Base-by-base conservation (phyloP, 1,140 invertebrate species). In the Acromyrmex heyeri region DNA sequence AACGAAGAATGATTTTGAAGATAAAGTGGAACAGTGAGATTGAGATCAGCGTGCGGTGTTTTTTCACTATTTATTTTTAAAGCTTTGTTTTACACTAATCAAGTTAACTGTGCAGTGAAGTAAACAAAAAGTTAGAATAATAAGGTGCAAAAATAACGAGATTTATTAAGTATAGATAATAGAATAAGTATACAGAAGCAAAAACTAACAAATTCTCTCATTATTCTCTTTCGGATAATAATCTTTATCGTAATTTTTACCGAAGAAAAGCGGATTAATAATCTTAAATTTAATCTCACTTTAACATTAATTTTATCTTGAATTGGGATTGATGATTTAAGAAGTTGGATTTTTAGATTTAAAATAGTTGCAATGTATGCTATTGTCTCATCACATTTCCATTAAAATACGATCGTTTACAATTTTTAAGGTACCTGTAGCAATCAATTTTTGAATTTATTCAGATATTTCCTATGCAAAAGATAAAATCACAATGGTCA, bases 401-500 rank as follows among this genome's bases (percentile, higher is more conserved):
- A 59, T 12, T 21, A 21, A 59, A 59, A 59, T 59, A 57, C n/a
- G 10, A 57, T 67, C 2, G 14, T 38, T 3, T 27, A n/a, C 5
- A 2, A 18, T 12, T 53, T 50, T 72, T 27, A 27, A 50, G 7
- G 16, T 53, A 21, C 0, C 16, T 10, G 8, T 12, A 14, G 12
- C 30, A 21, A 44, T 59, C 34, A 65, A 21, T 8, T 65, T 65
- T 0, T 38, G 34, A 65, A 8, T 34, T 65, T 67, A 65, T 65
- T 65, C 18, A 18, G 5, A 30, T 14, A 55, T n/a, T 70, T 10
- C 4, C 34, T 16, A 8, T n/a, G 10, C 14, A 7, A 34, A 57
- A 81, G 30, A 81, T 70, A 57, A 81, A 57, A 55, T 34, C 18
- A 50, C n/a, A 50, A 67, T 34, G 77, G 21, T 55, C 61, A 53